Evolutionary conservation across 2,888 invertebrate species (phyloP).

Genomic region (Drosophila emarginata): DNA sequence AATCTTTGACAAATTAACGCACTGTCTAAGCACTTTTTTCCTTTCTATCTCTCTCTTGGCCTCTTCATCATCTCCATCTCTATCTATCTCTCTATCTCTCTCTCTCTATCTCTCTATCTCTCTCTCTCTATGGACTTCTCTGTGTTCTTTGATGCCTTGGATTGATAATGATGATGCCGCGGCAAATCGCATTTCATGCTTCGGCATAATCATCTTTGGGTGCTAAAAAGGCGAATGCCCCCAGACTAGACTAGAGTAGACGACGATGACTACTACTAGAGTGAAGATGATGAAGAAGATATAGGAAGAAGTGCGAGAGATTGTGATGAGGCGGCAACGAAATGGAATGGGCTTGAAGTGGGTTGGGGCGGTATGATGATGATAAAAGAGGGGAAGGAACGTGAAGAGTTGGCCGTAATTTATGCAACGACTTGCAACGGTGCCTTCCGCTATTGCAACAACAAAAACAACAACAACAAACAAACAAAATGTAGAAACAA

Average conservation of each 20-base stretch:
- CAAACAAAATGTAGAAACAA: slow-evolving; percentile 43
- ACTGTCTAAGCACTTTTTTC: background rate
- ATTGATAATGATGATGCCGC: slow-evolving; percentile 51
- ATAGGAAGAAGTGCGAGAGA: slow-evolving; percentile 23
- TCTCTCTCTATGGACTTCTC: background rate
- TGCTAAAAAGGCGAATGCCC: slow-evolving; percentile 77
- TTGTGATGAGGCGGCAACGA: slow-evolving; percentile 34
- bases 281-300: slow-evolving; percentile 38
- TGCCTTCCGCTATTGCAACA: slow-evolving; percentile 69
- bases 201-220: slow-evolving; percentile 55
- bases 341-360: slow-evolving; percentile 1
- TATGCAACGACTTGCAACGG: slow-evolving; percentile 74
- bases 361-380: background rate
- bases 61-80: background rate
- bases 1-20: background rate
- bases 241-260: slow-evolving; percentile 30
- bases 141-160: slow-evolving; percentile 14
- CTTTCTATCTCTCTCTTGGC: background rate
- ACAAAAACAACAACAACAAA: slow-evolving; percentile 35
- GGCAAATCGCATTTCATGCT: slow-evolving; percentile 71
- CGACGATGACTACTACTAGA: slow-evolving; percentile 10
- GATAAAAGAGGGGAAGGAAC: slow-evolving; percentile 13
- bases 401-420: slow-evolving; percentile 57
- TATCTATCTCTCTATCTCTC: background rate
- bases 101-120: background rate